Base-by-base conservation (phyloP, 1,140 invertebrate genomes). In the Diachasmimorpha longicaudata region DNA sequence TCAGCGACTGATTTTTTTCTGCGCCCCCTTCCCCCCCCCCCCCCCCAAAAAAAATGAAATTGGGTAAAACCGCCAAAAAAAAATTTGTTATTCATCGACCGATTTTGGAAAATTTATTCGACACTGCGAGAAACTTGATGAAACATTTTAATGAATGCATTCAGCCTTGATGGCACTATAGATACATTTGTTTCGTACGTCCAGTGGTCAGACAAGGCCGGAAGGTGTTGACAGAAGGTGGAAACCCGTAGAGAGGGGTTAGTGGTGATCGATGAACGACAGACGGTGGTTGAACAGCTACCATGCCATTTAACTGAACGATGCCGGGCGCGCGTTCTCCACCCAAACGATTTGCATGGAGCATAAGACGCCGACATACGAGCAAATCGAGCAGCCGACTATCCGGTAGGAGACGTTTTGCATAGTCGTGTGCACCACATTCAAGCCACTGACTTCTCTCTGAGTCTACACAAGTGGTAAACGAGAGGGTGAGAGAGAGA, bases 321-420 rank as follows among this genome's bases (percentile, higher is more conserved):
- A 66, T 66, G 58, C 72, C 11, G 36, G n/a, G 37, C 58, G 55
- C 36, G 48, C 71, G 31, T 39, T 37, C 25, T 31, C 71, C 42
- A 55, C 11, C 69, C 42, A 36, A 42, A 70, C 52, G 36, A 76
- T 76, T 76, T 76, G 74, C 74, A 76, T 76, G 74, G 69, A 71
- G 74, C 69, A 76, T 76, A 76, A 76, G 74, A 76, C 74, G 74
- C 36, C 68, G 70, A 71, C 69, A 19, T 71, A 71, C 52, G 39
- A 73, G 74, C 74, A 76, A 76, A 70, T 71, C 69, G 67, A 70
- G 46, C 46, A 58, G 70, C 48, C 19, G 63, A 46, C 72, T 74
- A 74, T 74, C 72, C 48, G 55, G 21, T 44, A 5, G 52, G 4
- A 66, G 21, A 66, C 11, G 52, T 21, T 76, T 76, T 71, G 69